phyloP scores from a whole-genome alignment of 2,797 vertebrate genomes.

The Toxotes lorentzi region DNA sequence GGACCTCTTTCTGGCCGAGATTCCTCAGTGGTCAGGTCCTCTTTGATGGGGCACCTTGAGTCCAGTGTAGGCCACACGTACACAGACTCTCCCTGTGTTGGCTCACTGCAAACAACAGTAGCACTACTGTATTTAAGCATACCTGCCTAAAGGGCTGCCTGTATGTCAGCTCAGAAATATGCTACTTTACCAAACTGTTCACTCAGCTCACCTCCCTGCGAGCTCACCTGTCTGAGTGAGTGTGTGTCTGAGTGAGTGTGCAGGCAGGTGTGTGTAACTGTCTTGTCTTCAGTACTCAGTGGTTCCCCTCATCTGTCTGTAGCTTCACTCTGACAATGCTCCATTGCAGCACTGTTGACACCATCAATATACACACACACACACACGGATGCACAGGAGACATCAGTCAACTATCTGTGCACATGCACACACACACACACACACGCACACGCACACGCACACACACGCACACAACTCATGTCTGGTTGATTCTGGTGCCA shows the following conservation, averaged over 20 bases:
- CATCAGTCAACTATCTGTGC: too few relatives aligned
- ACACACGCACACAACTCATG: too few relatives aligned
- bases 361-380: slow-evolving; percentile 31
- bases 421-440: too few relatives aligned
- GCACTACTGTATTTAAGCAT: slow-evolving; percentile 52
- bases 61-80: slow-evolving; percentile 44
- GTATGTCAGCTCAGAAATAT: not conserved
- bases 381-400: not conserved
- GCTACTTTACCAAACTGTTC: slow-evolving; percentile 14
- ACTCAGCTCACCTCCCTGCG: not conserved
- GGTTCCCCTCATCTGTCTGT: slow-evolving; percentile 8
- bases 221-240: slow-evolving; percentile 34
- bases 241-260: not conserved
- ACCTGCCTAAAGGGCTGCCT: slow-evolving; percentile 26
- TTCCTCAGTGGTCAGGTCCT: slow-evolving; percentile 42
- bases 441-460: too few relatives aligned
- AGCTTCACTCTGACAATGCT: slow-evolving; percentile 21
- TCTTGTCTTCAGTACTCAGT: too few relatives aligned
- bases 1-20: slow-evolving; percentile 37
- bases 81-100: slow-evolving; percentile 61
- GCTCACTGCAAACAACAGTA: slow-evolving; percentile 52
- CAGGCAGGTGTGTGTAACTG: not conserved
- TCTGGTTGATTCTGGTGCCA: not conserved
- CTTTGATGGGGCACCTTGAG: slow-evolving; percentile 61
- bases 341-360: slow-evolving; percentile 47